phyloP scores from a whole-genome alignment of 2,888 invertebrate genomes.

The Melinaea marsaeus region DNA sequence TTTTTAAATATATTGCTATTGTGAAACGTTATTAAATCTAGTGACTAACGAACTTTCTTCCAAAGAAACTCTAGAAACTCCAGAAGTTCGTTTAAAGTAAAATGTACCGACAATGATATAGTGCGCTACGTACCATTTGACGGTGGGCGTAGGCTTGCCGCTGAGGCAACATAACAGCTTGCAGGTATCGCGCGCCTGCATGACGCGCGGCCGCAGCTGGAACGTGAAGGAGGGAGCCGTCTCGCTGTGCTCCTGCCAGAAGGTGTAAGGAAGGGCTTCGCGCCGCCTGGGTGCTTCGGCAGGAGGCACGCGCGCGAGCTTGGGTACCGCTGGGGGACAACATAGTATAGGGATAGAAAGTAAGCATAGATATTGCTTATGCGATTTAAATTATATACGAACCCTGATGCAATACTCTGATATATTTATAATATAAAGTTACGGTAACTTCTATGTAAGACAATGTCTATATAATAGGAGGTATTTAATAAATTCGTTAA shows the following conservation, averaged over 20 bases:
- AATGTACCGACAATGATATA: too few species aligned
- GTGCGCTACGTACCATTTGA: slow-evolving; percentile 82
- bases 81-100: too few species aligned
- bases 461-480: too few species aligned
- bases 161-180: slow-evolving; percentile 98
- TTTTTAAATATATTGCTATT: too few species aligned
- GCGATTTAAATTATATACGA: too few species aligned
- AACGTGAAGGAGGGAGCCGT: slow-evolving; percentile 98
- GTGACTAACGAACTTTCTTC: too few species aligned
- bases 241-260: slow-evolving; percentile 96
- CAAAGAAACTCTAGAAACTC: too few species aligned
- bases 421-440: neutral
- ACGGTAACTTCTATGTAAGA: neutral
- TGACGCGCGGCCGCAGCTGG: slow-evolving; percentile 98
- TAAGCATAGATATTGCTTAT: neutral
- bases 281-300: slow-evolving; percentile 87
- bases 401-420: too few species aligned
- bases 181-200: slow-evolving; percentile 97
- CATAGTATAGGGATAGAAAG: neutral
- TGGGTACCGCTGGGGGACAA: slow-evolving; percentile 81
- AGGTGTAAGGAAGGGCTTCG: slow-evolving; percentile 89
- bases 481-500: too few species aligned
- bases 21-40: too few species aligned
- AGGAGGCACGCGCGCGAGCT: slow-evolving; percentile 84
- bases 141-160: slow-evolving; percentile 96